These are phyloP conservation scores for Eulacestoma nigropectus DNA, from an alignment of 2,113 vertebrate species.

Conservation along the genomic window DNA sequence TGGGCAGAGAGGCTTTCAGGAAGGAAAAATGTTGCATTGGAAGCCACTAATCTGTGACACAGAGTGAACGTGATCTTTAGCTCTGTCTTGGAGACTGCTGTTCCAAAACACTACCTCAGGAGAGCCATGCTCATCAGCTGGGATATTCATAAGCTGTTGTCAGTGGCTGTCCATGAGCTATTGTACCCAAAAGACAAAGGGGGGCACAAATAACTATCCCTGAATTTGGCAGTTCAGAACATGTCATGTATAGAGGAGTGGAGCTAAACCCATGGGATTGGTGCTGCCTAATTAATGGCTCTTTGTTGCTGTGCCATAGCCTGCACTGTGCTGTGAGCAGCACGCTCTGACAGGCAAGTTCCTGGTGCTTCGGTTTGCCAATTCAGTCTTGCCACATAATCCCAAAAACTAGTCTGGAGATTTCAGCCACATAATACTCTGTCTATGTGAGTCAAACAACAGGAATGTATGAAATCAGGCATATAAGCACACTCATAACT, in stretches of 20 bases:
- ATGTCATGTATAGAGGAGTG: conserved; percentile 60
- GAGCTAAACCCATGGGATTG: conserved; percentile 54
- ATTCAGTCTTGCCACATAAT: neutral
- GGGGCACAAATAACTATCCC: neutral
- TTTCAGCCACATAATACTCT: neutral
- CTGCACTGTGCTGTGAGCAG: conserved; percentile 40
- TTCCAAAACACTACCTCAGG: conserved; percentile 48
- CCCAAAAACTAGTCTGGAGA: neutral
- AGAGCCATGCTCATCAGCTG: conserved; percentile 41
- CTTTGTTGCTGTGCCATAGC: conserved; percentile 55
- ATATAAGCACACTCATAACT: neutral
- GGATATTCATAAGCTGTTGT: conserved; percentile 56
- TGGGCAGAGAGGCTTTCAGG: neutral
- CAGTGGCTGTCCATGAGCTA: conserved; percentile 36
- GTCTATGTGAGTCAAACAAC: neutral
- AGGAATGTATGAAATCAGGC: neutral
- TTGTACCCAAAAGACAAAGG: conserved; percentile 48
- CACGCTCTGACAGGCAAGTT: conserved; percentile 32
- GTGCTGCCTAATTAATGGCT: conserved; percentile 64
- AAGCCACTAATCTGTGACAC: neutral
- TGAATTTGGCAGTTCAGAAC: conserved; percentile 59
- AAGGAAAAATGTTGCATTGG: conserved; percentile 27
- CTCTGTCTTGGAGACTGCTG: conserved; percentile 28
- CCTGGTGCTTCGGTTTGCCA: conserved; percentile 1
- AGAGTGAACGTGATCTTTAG: neutral